Evolutionary conservation across 2,888 invertebrate genomes (phyloP), one percentile per base, ranked within the genome.

Genomic region (Caenorhabditis doughertyi): DNA sequence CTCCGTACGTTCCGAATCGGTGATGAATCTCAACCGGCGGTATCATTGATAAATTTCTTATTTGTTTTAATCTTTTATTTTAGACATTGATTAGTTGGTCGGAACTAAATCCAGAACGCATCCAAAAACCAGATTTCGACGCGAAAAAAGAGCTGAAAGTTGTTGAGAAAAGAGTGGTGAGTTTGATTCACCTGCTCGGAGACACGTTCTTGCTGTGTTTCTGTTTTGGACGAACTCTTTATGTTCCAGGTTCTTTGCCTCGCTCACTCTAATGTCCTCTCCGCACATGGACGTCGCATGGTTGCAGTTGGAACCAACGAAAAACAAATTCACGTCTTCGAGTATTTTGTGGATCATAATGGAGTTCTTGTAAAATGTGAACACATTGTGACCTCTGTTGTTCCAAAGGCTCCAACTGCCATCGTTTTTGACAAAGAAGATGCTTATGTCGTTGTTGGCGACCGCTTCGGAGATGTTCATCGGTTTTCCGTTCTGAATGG

Each of bases 341-440:
- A 82, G n/a, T 76, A 76, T 23, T 68, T 68, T 13, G 8, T 35
- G n/a, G 68, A 76, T 51, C 13, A 35, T 23, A 49, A 58, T 4
- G 67, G 44, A n/a, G 25, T 29, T 0, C 47, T 76, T 25, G 29
- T 58, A 2, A 55, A 39, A 51, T 18, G 23, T 1, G 60, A 67
- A 27, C 77, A 79, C 25, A 32, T 82, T 9, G 47, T 82, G 0
- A 39, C 82, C 1, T 67, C 49, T 8, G 56, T 60, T 42, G 62
- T 81, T 11, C 86, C 87, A 16, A 86, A 86, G 62, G 86, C 86
- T 11, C 87, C 87, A 58, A 87, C 87, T 0, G 81, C 84, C 0
- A 68, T 84, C 23, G 51, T 47, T 16, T 87, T 87, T 68, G 85
- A 84, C 49, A 81, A 72, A 70, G 64, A 77, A 25, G 70, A 73